These are phyloP conservation scores for Allygus modestus DNA, from an alignment of 2,888 invertebrate genomes.

Conservation along the genomic window DNA sequence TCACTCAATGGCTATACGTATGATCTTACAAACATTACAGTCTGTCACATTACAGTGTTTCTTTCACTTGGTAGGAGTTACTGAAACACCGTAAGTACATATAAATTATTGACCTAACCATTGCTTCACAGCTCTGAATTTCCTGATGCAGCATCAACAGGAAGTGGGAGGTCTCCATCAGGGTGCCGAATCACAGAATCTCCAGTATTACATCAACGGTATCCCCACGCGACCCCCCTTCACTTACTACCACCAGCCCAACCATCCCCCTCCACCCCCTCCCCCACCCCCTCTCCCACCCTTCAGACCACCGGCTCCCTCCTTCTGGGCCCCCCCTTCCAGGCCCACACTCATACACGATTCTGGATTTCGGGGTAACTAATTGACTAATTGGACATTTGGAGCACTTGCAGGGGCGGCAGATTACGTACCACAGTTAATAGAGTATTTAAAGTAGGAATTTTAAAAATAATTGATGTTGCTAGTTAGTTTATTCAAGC, in stretches of 20 bases:
- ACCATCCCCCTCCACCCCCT: slow-evolving; percentile 70
- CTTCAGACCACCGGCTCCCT: slow-evolving; percentile 65
- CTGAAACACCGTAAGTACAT: too few species aligned
- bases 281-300: slow-evolving; percentile 68
- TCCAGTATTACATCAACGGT: slow-evolving; percentile 63
- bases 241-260: slow-evolving; percentile 54
- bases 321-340: slow-evolving; percentile 54
- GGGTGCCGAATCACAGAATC: slow-evolving; percentile 62
- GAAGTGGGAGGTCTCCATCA: slow-evolving; percentile 28
- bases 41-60: background rate
- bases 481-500: too few species aligned
- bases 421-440: background rate
- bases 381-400: slow-evolving; percentile 50
- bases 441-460: too few species aligned
- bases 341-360: slow-evolving; percentile 65
- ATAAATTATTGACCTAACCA: slow-evolving; percentile 8
- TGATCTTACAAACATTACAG: too few species aligned
- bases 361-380: slow-evolving; percentile 67
- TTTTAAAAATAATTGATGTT: too few species aligned
- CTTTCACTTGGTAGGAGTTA: background rate
- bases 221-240: slow-evolving; percentile 60
- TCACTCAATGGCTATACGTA: too few species aligned
- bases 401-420: slow-evolving; percentile 43
- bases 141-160: slow-evolving; percentile 68
- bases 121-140: slow-evolving; percentile 67